Evolutionary conservation across 92 coral and sea anemone genomes (phyloP), one percentile per base, ranked within the genome.

Genomic region (Isaurus tuberculatus): DNA sequence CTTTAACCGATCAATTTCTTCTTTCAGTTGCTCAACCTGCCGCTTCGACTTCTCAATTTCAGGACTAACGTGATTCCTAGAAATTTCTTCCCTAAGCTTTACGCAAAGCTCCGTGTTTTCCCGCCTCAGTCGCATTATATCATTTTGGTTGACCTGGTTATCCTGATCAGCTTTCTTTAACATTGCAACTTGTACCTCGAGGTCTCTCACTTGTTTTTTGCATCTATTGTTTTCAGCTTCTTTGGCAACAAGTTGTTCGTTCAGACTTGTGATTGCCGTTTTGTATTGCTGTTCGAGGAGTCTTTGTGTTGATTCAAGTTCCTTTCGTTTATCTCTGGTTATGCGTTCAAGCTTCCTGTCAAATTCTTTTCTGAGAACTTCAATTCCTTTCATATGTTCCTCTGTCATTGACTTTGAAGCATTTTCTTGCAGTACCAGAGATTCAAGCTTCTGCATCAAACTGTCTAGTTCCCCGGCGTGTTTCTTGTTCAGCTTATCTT

Each of bases 331-430:
- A 57, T 93, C 94, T 53, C 88, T 90, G 32, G 88, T 68, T 29
- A 93, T 82, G 3, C 92, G 89, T 67, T 87, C 91, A 10, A 91
- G 82, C 66, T 92, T 93, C 23, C 81, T 83, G 60, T 85, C 95
- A 85, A 93, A 92, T 68, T 93, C 94, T 16, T 86, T 60, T 69
- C 94, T 86, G 16, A 93, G 81, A 17, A 87, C 70, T 31, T 86
- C 94, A 27, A 93, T 84, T 53, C 92, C 97, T 27, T 88, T 84
- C 97, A 91, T 93, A 86, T 93, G 97, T n/a, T 89, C 94, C 44
- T 89, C 91, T 5, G 94, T 93, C 72, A 89, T 87, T 5, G 93
- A 84, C 78, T 91, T 93, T 19, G 97, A 93, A 15, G 90, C 92
- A 48, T 84, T 93, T 74, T 93, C 93, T 85, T 91, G 90, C 60